Percentiles rank a stretch among this genome's conserved stretches.
Conservation (phyloP, 2,797 vertebrate species). For the Rhinella marina region DNA sequence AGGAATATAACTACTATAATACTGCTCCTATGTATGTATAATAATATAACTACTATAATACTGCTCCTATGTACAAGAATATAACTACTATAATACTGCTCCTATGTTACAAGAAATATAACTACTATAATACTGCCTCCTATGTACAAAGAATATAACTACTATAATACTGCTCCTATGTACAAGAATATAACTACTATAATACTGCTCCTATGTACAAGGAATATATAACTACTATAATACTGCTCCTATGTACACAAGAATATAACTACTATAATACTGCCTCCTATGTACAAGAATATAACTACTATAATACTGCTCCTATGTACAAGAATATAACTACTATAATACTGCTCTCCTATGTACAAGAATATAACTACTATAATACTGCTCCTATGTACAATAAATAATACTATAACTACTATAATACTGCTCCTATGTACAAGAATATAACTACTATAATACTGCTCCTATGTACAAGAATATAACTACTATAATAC, state of each 20-base stretch:
- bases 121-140: neutral
- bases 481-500: conserved; percentile 18
- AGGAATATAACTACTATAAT: neutral
- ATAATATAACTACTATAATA: conserved; percentile 5
- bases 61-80: neutral
- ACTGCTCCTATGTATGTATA: neutral
- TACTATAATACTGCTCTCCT: conserved; percentile 15
- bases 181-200: conserved; percentile 7
- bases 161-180: neutral
- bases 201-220: neutral
- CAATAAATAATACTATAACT: neutral
- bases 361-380: conserved; percentile 16
- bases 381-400: conserved; percentile 7
- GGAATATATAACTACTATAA: neutral
- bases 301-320: conserved; percentile 9
- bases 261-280: conserved; percentile 14
- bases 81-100: conserved; percentile 8
- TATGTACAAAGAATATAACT: neutral
- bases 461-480: conserved; percentile 16
- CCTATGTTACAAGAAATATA: conserved; percentile 18
- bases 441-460: conserved; percentile 20
- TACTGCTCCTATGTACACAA: neutral
- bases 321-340: conserved; percentile 17
- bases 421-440: conserved; percentile 20
- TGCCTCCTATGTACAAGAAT: conserved; percentile 5